Percentiles rank a stretch among this genome's conserved stretches.
Evolutionary conservation across 1,140 invertebrate genomes (phyloP).

Genomic region (Elymnias hypermnestra): DNA sequence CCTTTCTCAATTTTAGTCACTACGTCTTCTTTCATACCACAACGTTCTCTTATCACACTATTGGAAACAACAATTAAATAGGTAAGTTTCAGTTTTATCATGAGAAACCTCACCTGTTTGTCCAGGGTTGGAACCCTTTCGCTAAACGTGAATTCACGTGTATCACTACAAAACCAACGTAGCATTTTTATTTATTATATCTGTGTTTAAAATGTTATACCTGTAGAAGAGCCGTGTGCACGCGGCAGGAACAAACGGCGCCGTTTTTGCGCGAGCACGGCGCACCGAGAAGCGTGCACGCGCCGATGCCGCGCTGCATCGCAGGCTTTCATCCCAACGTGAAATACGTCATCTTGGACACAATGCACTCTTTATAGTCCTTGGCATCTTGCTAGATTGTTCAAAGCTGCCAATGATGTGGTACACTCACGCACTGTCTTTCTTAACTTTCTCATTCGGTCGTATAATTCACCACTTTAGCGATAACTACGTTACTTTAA

Average conservation of each 20-base stretch:
- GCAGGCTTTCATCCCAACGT: constrained; percentile 42
- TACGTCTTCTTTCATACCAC: no score
- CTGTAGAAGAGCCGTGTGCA: constrained; percentile 59
- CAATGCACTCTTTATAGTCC: constrained; percentile 1
- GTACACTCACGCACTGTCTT: background rate
- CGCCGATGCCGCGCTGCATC: constrained; percentile 58
- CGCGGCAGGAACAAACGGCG: constrained; percentile 56
- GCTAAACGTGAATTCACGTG: no score
- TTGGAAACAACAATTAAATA: no score
- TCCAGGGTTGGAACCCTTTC: no score
- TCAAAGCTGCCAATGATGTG: background rate
- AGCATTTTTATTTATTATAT: no score
- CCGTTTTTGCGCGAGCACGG: constrained; percentile 66
- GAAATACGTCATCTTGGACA: background rate
- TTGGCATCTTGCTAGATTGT: background rate
- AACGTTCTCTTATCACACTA: no score
- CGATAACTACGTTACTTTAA: no score
- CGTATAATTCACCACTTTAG: no score
- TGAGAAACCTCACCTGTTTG: no score
- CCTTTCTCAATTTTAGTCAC: no score
- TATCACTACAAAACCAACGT: no score
- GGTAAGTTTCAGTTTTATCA: no score
- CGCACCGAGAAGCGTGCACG: constrained; percentile 64
- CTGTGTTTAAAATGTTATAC: constrained; percentile 26
- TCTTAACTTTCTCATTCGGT: background rate